phyloP scores from a whole-genome alignment of 2,113 vertebrate species.

The Suncus etruscus region DNA sequence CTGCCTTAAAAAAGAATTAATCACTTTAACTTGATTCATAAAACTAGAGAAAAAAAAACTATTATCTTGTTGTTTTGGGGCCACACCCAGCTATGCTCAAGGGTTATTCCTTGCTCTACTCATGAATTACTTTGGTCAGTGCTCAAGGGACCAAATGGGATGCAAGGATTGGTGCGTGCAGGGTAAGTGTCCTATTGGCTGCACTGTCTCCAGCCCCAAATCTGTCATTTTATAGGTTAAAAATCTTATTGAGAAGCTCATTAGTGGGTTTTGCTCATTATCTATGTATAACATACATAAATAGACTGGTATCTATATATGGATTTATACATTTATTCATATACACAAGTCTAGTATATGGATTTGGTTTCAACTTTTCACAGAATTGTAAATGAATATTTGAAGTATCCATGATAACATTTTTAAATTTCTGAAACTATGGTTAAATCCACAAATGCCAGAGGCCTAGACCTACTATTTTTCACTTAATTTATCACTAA shows the following conservation, averaged over 20 bases:
- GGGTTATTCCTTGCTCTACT: no score
- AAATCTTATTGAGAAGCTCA: not conserved
- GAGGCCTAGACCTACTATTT: not conserved
- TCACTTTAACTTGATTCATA: not conserved
- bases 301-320: no score
- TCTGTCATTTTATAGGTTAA: no score
- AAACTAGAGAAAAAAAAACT: slow-evolving; percentile 3
- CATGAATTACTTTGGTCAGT: no score
- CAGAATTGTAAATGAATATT: not conserved
- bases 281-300: no score
- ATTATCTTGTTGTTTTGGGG: no score
- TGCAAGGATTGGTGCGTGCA: no score
- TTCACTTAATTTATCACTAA: not conserved
- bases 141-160: no score
- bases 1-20: no score
- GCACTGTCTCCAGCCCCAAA: not conserved
- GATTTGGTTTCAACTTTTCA: not conserved
- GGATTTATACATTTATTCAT: no score
- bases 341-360: not conserved
- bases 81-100: no score
- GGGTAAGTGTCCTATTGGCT: no score
- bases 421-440: not conserved
- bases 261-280: not conserved
- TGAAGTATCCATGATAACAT: slow-evolving; percentile 5
- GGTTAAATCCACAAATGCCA: not conserved